A percentile compares a stretch with the other conserved stretches of the same genome.
Evolutionary conservation across 23 tunicate species (phyloP).

Genomic region (Halocynthia roretzi): DNA sequence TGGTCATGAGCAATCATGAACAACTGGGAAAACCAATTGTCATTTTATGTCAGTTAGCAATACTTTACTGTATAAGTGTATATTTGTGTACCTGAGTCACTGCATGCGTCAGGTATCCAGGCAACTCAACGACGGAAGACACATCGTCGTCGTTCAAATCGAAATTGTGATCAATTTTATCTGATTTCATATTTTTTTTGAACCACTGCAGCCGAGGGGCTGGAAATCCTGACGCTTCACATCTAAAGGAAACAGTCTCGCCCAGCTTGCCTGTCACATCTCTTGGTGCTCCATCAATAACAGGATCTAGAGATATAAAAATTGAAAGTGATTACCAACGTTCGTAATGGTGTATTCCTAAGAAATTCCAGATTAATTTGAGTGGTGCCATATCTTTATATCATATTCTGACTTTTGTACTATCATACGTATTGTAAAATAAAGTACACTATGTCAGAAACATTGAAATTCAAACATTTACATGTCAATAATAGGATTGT

Average conservation of each 20-base stretch:
- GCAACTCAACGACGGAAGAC: neutral
- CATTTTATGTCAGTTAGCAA: too few species aligned
- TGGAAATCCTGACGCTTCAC: slow-evolving; percentile 28
- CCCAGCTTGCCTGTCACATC: neutral
- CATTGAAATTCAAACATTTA: too few species aligned
- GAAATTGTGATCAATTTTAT: neutral
- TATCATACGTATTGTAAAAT: too few species aligned
- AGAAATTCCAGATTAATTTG: too few species aligned
- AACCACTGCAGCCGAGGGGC: slow-evolving; percentile 16
- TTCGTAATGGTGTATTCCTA: too few species aligned
- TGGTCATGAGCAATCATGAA: too few species aligned
- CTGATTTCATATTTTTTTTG: neutral
- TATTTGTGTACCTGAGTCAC: slow-evolving; percentile 2
- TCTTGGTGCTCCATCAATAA: slow-evolving; percentile 9
- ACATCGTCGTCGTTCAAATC: neutral
- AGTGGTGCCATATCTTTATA: too few species aligned
- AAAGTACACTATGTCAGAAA: too few species aligned
- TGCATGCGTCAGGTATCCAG: slow-evolving; percentile 21
- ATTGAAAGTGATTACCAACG: neutral
- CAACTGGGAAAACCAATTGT: too few species aligned
- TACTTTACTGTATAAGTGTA: too few species aligned
- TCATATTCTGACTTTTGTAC: too few species aligned
- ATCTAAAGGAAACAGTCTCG: slow-evolving; percentile 13
- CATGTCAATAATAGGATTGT: too few species aligned
- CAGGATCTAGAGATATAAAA: neutral